Evolutionary conservation across 2,888 invertebrate species (phyloP).

Genomic region (Anaspis maculata): DNA sequence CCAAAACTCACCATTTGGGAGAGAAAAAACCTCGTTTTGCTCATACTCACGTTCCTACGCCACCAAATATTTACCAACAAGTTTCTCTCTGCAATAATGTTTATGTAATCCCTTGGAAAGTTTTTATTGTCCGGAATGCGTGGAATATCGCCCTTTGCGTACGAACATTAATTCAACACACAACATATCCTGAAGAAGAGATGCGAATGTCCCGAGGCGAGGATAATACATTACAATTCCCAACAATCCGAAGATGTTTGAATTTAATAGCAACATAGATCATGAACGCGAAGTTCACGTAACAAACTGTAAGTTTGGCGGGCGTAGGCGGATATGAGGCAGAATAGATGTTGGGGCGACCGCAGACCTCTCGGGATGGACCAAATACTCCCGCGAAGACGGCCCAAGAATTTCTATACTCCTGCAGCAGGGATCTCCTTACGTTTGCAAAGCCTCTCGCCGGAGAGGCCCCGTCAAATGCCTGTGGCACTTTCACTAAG

Average conservation of each 20-base stretch:
- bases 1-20: no score
- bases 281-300: constrained; percentile 41
- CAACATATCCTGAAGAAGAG: no score
- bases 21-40: no score
- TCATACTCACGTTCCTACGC: no score
- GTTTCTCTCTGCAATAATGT: no score
- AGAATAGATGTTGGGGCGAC: constrained; percentile 42
- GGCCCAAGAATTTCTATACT: constrained; percentile 40
- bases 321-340: constrained; percentile 33
- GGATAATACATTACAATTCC: constrained; percentile 44
- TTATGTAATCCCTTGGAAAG: no score
- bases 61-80: no score
- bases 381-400: constrained; percentile 30
- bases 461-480: constrained; percentile 3
- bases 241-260: constrained; percentile 44
- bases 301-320: constrained; percentile 36
- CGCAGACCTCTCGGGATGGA: constrained; percentile 41
- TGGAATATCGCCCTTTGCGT: no score
- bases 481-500: no score
- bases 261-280: constrained; percentile 44
- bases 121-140: no score
- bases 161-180: no score
- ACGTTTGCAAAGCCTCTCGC: background rate
- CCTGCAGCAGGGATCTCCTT: constrained; percentile 28
- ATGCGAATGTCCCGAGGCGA: constrained; percentile 26